These are phyloP conservation scores for Amiota minor DNA, from an alignment of 2,888 invertebrate genomes.

Conservation along the genomic window DNA sequence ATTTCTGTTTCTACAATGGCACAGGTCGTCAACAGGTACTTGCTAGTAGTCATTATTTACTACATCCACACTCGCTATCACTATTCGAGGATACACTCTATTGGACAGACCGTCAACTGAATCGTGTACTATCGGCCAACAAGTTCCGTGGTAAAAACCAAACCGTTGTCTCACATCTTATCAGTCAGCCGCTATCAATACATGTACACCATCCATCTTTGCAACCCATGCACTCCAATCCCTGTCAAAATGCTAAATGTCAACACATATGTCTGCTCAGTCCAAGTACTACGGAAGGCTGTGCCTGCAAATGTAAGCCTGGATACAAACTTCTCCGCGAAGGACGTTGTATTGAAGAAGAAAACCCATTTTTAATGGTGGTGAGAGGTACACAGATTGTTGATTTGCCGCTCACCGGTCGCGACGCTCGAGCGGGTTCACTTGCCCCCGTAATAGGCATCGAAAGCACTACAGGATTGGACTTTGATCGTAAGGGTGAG, in stretches of 20 bases:
- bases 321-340: constrained; percentile 82
- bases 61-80: constrained; percentile 96
- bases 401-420: constrained; percentile 84
- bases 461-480: constrained; percentile 89
- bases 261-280: constrained; percentile 94
- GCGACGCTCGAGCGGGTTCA: constrained; percentile 84
- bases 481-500: constrained; percentile 91
- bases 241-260: constrained; percentile 84
- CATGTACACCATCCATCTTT: constrained; percentile 95
- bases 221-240: constrained; percentile 86
- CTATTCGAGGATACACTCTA: constrained; percentile 96
- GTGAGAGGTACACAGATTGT: constrained; percentile 92
- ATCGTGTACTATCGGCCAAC: constrained; percentile 90
- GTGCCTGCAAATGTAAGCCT: constrained; percentile 92
- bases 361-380: constrained; percentile 90
- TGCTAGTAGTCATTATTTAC: constrained; percentile 90
- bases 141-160: constrained; percentile 94
- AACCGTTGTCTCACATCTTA: constrained; percentile 93
- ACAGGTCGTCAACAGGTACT: constrained; percentile 90
- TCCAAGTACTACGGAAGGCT: constrained; percentile 81
- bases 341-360: constrained; percentile 87
- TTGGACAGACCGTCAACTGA: constrained; percentile 96
- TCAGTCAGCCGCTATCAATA: constrained; percentile 95
- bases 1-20: constrained; percentile 97
- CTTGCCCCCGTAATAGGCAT: constrained; percentile 91